Base-by-base conservation (phyloP, 2,888 invertebrate species). In the Bombylius discolor region DNA sequence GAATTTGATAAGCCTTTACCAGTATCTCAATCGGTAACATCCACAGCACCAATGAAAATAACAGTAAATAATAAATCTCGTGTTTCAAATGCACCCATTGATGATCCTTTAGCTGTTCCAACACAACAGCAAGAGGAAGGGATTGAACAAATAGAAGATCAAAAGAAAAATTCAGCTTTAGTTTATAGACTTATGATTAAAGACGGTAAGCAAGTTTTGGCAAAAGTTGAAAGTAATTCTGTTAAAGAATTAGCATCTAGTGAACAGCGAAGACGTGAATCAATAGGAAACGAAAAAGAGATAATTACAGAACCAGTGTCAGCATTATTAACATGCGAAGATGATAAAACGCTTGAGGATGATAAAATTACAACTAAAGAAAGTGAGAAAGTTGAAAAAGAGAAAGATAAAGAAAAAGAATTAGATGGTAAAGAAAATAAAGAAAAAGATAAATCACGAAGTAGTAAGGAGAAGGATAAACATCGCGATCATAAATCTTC, bases 161-260 rank as follows among this genome's bases (percentile, higher is more conserved):
- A 42, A 11, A 42, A 42, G 39, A 42, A 42, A 61, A 64, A 56
- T 14, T 47, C 52, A 3, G 36, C 74, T 73, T 57, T 70, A 75
- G 65, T 75, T 52, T 80, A 79, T 64, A 87, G 85, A 75, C 81
- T 86, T 63, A 79, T 82, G 44, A 76, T 85, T 58, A 83, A 84
- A 67, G 86, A 87, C 74, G 85, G 84, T 14, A 85, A 85, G 72
- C 83, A 85, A 70, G 77, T 83, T 50, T 74, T 86, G 65, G 70
- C 71, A 51, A 69, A 72, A 57, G 67, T 74, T 59, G 68, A 67
- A 48, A 23, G 23, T 23, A 69, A 67, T 56, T 56, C 61, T 52
- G 47, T 49, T 33, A 58, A 58, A 45, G 55, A 14, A 48, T 56
- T 55, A n/a, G 34, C 45, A 49, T n/a, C 55, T 48, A 56, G 36